These are phyloP conservation scores for Coecobrya sp. DNA, from an alignment of 2,888 invertebrate species.

Conservation along the genomic window DNA sequence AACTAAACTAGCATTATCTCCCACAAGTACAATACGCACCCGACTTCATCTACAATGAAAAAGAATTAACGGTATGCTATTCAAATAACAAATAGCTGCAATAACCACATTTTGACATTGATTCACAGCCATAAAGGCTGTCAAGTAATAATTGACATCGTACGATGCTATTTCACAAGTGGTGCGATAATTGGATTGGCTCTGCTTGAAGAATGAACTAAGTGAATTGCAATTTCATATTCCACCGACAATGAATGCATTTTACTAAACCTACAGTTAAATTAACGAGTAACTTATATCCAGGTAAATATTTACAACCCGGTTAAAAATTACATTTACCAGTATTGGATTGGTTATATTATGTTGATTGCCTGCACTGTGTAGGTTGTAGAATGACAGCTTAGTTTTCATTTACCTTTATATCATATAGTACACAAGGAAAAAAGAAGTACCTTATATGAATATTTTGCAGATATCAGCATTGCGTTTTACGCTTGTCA, in stretches of 20 bases:
- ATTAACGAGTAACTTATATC: not conserved
- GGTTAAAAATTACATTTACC: not conserved
- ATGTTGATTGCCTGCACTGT: not conserved
- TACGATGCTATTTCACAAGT: slow-evolving; percentile 49
- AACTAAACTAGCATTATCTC: too few species aligned
- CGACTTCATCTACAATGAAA: not conserved
- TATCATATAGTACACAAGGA: not conserved
- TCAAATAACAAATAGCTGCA: slow-evolving; percentile 39
- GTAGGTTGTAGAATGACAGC: not conserved
- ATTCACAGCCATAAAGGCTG: not conserved
- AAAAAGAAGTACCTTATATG: not conserved
- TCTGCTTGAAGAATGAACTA: not conserved
- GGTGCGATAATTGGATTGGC: slow-evolving; percentile 26
- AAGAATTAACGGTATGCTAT: slow-evolving; percentile 47
- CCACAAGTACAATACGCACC: too few species aligned
- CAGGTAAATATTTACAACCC: not conserved
- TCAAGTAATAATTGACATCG: slow-evolving; percentile 52
- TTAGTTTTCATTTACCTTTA: not conserved
- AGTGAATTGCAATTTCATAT: not conserved
- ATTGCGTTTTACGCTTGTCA: slow-evolving; percentile 17
- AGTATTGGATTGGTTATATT: too few species aligned
- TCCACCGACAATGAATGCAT: not conserved
- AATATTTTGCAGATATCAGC: not conserved
- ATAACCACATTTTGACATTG: slow-evolving; percentile 19
- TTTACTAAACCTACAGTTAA: not conserved